A percentile compares a stretch with the other conserved stretches of the same genome.
phyloP scores from a whole-genome alignment of 2,113 vertebrate species.

The Meriones unguiculatus region DNA sequence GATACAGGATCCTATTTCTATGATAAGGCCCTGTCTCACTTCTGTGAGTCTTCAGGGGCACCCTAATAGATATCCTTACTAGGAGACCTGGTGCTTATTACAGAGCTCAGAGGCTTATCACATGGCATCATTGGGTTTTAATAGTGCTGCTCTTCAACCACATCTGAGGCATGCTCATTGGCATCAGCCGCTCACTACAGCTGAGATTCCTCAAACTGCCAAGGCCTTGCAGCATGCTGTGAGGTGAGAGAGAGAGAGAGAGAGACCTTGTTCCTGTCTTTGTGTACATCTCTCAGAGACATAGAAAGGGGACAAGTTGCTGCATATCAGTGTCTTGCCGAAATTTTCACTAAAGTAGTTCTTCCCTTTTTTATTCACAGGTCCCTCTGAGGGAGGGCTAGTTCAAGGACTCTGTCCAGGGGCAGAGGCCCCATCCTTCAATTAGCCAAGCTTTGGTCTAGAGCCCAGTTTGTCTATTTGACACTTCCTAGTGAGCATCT shows the following conservation, averaged over 20 bases:
- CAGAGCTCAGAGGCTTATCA: background rate
- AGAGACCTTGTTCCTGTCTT: background rate
- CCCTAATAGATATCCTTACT: background rate
- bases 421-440: background rate
- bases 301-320: background rate
- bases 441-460: background rate
- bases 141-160: background rate
- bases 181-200: background rate
- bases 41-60: background rate
- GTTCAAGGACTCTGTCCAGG: background rate
- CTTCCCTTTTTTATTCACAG: background rate
- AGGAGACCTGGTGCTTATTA: background rate
- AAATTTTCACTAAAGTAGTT: conserved; percentile 6
- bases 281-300: background rate
- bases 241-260: background rate
- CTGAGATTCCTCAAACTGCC: conserved; percentile 39
- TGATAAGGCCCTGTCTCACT: background rate
- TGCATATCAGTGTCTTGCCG: background rate
- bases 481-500: background rate
- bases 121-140: background rate
- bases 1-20: background rate
- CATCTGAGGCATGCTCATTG: background rate
- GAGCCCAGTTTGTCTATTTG: background rate
- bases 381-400: background rate
- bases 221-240: background rate